Evolutionary conservation across 2,888 invertebrate species (phyloP), one percentile per base, ranked within the genome.

Genomic region (Sipha maydis): DNA sequence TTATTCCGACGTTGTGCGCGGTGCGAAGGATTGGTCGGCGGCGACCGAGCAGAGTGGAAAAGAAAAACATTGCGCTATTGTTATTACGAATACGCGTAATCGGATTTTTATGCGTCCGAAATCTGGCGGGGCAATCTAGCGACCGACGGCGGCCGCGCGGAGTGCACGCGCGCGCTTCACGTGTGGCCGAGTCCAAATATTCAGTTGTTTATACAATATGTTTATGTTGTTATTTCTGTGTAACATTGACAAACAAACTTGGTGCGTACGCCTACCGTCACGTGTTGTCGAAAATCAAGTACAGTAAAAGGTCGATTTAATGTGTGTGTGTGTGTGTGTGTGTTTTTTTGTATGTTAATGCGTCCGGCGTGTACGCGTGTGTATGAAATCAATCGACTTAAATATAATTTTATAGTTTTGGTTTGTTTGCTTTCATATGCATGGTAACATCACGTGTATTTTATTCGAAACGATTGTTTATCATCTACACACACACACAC

Each of bases 311-410:
- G 83, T 75, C 83, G 75, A 75, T 83, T 83, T 75, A 61, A 83
- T 61, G 61, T 61, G 75, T 61, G 83, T 75, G n/a, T n/a, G n/a
- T n/a, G n/a, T n/a, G n/a, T n/a, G n/a, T n/a, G n/a, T n/a, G n/a
- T n/a, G n/a, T n/a, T n/a, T n/a, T n/a, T n/a, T 38, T 61, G 34
- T 83, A 41, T 83, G 73, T 61, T 38, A 56, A 75, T 38, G 83
- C 75, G 83, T 14, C n/a, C n/a, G n/a, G 73, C 56, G 34, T 31
- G 31, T 28, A n/a, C 69, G 69, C 41, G 41, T 38, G 31, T 25
- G n/a, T 73, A 73, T 83, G 73, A 83, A 83, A 83, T 75, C 75
- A 75, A 83, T 83, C 83, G 83, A 75, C 83, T 83, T 25, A 34
- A 83, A 83, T 75, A 75, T 83, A 73, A 75, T 75, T 75, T 83